Conservation (phyloP, 2,797 vertebrate genomes). For the Rhynchotus rufescens region DNA sequence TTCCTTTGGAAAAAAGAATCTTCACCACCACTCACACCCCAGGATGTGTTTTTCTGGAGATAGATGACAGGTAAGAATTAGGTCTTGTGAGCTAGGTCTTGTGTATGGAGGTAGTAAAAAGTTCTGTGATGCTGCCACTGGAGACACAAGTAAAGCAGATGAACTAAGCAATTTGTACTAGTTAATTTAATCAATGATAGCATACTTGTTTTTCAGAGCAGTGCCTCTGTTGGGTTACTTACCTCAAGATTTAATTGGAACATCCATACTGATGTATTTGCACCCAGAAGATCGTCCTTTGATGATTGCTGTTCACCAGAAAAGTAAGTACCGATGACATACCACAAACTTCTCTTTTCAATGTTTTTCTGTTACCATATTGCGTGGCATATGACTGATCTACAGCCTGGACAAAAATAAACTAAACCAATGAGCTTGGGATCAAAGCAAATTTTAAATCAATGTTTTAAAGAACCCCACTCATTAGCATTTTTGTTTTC, state of each 20-base stretch:
- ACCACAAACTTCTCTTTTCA: background rate
- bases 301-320: slow-evolving; percentile 78
- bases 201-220: slow-evolving; percentile 68
- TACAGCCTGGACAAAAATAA: background rate
- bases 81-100: background rate
- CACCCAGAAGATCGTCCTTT: slow-evolving; percentile 80
- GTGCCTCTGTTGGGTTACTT: slow-evolving; percentile 82
- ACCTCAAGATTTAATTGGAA: slow-evolving; percentile 81
- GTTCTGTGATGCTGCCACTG: background rate
- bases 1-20: slow-evolving; percentile 92
- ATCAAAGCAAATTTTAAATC: background rate
- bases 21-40: slow-evolving; percentile 96
- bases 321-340: slow-evolving; percentile 63
- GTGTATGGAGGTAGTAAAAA: background rate
- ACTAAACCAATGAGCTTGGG: background rate
- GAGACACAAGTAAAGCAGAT: background rate
- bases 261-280: slow-evolving; percentile 75
- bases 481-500: background rate
- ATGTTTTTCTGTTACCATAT: background rate
- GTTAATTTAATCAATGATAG: background rate
- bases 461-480: background rate
- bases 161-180: background rate
- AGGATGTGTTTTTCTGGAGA: slow-evolving; percentile 94
- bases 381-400: background rate
- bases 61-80: slow-evolving; percentile 88